A percentile compares a stretch with the other conserved stretches of the same genome.
These are phyloP conservation scores for Poecilia velifera DNA, from an alignment of 2,797 vertebrate species.

Conservation along the genomic window DNA sequence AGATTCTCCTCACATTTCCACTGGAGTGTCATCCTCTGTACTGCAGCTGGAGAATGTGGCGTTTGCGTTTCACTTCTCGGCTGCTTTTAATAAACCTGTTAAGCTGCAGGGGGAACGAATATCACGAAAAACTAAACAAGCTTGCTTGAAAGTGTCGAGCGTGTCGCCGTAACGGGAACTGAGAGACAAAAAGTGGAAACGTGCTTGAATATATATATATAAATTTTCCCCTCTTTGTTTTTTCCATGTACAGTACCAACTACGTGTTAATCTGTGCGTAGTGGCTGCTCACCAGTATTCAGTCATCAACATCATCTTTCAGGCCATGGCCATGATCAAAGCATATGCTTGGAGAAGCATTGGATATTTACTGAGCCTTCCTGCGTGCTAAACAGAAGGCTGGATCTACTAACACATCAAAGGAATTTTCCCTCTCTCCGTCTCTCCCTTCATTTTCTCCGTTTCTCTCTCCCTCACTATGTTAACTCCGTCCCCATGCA, in stretches of 20 bases:
- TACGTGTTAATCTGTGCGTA: constrained; percentile 14
- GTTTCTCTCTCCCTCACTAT: constrained; percentile 22
- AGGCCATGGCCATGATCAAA: constrained; percentile 66
- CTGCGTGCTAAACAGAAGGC: constrained; percentile 67
- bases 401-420: constrained; percentile 63
- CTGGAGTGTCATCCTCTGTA: constrained; percentile 45
- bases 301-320: constrained; percentile 62
- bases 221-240: constrained; percentile 2
- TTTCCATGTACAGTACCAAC: constrained; percentile 21
- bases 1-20: constrained; percentile 53
- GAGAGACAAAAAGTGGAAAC: background rate
- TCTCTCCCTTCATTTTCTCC: constrained; percentile 2
- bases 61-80: constrained; percentile 31
- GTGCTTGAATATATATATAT: background rate
- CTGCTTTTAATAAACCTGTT: constrained; percentile 32
- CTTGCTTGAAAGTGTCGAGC: constrained; percentile 8
- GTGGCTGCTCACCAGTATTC: constrained; percentile 54
- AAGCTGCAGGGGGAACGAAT: constrained; percentile 18
- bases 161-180: background rate
- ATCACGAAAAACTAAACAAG: constrained; percentile 8
- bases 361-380: constrained; percentile 68
- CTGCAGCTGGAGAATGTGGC: constrained; percentile 27
- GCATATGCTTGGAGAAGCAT: constrained; percentile 50
- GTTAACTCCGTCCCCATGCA: constrained; percentile 21
- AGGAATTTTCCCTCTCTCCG: constrained; percentile 32